Base-by-base conservation (phyloP, 2,888 invertebrate genomes). In the Brachycybe producta region DNA sequence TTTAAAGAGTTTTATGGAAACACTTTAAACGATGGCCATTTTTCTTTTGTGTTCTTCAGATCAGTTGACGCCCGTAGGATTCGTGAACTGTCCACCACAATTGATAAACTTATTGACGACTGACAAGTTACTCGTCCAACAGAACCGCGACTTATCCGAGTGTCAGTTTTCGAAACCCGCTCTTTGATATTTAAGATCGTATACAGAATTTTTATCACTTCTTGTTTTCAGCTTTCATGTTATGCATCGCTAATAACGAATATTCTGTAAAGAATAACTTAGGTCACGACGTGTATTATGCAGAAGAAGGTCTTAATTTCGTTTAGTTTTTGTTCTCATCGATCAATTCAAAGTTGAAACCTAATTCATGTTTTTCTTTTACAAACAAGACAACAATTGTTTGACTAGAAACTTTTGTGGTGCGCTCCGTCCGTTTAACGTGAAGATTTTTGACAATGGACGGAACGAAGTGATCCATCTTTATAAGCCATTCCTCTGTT, bases 231-330 rank as follows among this genome's bases (percentile, higher is more conserved):
- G 88, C 82, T 7, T 76, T 87, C 56, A 79, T 79, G 56, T 86
- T 87, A 17, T 90, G 84, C 69, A 87, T 90, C 69, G 84, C 84
- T 11, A 82, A 84, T 64, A 92, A 91, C 64, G 88, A 87, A 67
- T 92, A 84, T 67, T 79, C 81, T 35, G 72, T 91, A 38, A 80
- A 81, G 69, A 84, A 87, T 65, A 76, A 75, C 55, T 65, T 79
- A 52, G 85, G 86, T 0, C 83, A 86, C 67, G 81, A 80, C 66
- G 73, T 88, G 4, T 88, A 80, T 64, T 79, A 76, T 59, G 84
- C 85, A 5, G 76, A 77, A 13, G 88, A 90, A 67, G 53, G 53
- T 53, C n/a, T n/a, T n/a, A n/a, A n/a, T n/a, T n/a, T 27, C 2
- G 13, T 40, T n/a, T n/a, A 19, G n/a, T 17, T 13, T 17, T 49